phyloP scores from a whole-genome alignment of 2,113 vertebrate genomes.

The Ploceus nigricollis region DNA sequence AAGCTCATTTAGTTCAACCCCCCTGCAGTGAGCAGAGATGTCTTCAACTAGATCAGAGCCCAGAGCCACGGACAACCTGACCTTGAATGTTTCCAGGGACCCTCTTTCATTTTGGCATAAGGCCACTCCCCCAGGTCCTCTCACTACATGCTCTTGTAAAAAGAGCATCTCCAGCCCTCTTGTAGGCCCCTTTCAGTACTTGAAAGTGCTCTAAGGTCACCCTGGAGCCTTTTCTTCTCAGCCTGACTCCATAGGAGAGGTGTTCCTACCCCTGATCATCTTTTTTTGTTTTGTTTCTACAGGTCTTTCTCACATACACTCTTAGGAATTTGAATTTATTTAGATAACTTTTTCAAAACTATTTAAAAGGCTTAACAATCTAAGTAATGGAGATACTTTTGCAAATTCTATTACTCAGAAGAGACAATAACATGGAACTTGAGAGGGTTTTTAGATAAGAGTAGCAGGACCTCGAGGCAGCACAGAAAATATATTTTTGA shows the following conservation, averaged over 20 bases:
- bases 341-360: background rate
- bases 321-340: background rate
- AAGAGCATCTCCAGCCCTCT: background rate
- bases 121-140: background rate
- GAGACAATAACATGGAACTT: background rate
- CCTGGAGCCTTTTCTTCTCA: background rate
- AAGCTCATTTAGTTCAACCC: background rate
- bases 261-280: background rate
- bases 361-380: background rate
- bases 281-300: background rate
- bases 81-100: background rate
- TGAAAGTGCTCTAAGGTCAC: background rate
- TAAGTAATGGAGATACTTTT: background rate
- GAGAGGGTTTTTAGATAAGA: background rate
- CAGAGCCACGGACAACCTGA: no score
- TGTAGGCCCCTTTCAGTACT: background rate
- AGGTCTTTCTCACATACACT: background rate
- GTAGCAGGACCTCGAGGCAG: background rate
- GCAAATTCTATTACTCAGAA: background rate
- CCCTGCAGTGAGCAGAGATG: background rate
- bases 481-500: background rate
- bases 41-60: background rate
- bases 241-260: background rate
- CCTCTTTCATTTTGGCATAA: background rate
- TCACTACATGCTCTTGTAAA: background rate